Evolutionary conservation across 2,888 invertebrate species (phyloP).

Genomic region (Cephus pulcher): DNA sequence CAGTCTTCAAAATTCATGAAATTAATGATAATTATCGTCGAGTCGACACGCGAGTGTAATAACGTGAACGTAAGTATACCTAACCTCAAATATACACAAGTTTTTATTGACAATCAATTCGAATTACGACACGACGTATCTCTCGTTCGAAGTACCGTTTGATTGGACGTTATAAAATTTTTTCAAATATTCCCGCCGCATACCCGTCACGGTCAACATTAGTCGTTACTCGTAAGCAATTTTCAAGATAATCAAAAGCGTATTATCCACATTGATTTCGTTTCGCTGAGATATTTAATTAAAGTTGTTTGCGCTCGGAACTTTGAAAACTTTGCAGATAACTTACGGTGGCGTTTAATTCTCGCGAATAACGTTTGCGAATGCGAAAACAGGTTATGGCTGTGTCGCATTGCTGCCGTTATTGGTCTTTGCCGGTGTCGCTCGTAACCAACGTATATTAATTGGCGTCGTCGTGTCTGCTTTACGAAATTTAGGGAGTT

Average conservation of each 20-base stretch:
- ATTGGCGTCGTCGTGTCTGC: background rate
- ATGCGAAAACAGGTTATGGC: background rate
- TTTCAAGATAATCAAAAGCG: constrained; percentile 48
- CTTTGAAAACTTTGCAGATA: constrained; percentile 58
- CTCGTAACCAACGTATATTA: background rate
- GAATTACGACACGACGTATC: background rate
- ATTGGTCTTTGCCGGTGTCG: background rate
- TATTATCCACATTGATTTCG: constrained; percentile 48
- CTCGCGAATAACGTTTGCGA: constrained; percentile 32
- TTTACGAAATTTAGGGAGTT: background rate
- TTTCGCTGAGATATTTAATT: constrained; percentile 58
- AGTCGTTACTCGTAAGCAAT: background rate
- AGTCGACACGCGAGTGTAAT: background rate
- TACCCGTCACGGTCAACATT: background rate
- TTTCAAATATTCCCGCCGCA: background rate
- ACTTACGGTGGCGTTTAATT: constrained; percentile 58
- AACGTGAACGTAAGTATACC: background rate
- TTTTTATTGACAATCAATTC: background rate
- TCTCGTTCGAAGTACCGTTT: background rate
- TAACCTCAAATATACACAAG: background rate
- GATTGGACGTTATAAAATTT: background rate
- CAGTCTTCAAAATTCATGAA: background rate
- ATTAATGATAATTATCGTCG: background rate
- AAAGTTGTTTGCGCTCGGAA: constrained; percentile 60
- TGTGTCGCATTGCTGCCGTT: background rate